Percentiles rank a stretch among this genome's conserved stretches.
phyloP scores from a whole-genome alignment of 2,888 invertebrate species.

The Apodemia duryi region DNA sequence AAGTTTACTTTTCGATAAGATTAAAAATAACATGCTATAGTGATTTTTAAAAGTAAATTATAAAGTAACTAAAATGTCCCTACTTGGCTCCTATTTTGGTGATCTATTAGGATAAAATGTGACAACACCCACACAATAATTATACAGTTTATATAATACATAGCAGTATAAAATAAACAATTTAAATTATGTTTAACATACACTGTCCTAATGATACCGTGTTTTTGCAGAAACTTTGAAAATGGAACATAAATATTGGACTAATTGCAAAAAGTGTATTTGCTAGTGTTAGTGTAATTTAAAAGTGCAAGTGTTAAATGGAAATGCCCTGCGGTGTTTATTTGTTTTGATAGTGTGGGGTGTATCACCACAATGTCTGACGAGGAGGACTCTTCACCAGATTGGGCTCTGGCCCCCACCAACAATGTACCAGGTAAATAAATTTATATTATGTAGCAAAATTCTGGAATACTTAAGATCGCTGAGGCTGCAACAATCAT shows the following conservation, averaged over 20 bases:
- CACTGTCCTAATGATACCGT: constrained; percentile 7
- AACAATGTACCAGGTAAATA: constrained; percentile 66
- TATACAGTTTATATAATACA: constrained; percentile 10
- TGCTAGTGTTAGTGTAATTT: constrained; percentile 36
- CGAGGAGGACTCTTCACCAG: constrained; percentile 70
- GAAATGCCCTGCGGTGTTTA: constrained; percentile 44
- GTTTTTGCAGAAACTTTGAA: constrained; percentile 40
- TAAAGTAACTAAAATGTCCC: constrained; percentile 13
- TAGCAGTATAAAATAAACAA: background rate
- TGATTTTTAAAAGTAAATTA: background rate
- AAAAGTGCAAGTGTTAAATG: constrained; percentile 40
- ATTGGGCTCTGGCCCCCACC: constrained; percentile 60
- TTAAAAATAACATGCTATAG: background rate
- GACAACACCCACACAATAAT: constrained; percentile 31
- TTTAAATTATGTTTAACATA: background rate
- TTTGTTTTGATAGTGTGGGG: constrained; percentile 28
- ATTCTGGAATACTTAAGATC: too few species aligned
- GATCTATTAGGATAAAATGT: constrained; percentile 22
- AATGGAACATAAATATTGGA: constrained; percentile 39
- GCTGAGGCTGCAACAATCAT: too few species aligned
- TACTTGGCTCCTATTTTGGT: constrained; percentile 15
- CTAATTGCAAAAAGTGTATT: constrained; percentile 44
- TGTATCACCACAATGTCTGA: constrained; percentile 60
- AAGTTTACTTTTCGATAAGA: constrained; percentile 6
- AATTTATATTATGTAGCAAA: background rate